These are phyloP conservation scores for Diarsia dahlii DNA, from an alignment of 2,888 invertebrate species.

Conservation along the genomic window DNA sequence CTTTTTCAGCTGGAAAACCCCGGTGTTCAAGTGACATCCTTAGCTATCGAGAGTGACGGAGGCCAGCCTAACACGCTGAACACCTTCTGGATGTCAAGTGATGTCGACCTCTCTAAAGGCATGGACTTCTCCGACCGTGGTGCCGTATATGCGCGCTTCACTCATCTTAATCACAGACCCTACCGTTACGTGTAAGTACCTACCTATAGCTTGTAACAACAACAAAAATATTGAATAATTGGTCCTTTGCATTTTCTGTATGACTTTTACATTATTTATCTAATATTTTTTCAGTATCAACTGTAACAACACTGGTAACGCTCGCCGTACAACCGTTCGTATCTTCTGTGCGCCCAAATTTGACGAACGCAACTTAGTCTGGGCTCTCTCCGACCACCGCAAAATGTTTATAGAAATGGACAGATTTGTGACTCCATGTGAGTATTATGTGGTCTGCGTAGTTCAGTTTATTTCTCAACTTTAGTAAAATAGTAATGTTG, in stretches of 20 bases:
- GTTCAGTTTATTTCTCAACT: neutral
- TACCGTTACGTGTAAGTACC: slow-evolving; percentile 91
- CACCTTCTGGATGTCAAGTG: slow-evolving; percentile 95
- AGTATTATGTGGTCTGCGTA: slow-evolving; percentile 71
- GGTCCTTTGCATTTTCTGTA: neutral
- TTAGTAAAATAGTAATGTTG: neutral
- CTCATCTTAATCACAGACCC: slow-evolving; percentile 94
- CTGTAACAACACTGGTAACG: slow-evolving; percentile 87
- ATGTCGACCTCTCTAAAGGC: slow-evolving; percentile 95
- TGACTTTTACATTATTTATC: neutral
- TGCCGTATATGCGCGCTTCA: slow-evolving; percentile 93
- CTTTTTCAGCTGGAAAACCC: slow-evolving; percentile 91
- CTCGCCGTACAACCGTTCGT: slow-evolving; percentile 91
- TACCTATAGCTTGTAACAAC: neutral
- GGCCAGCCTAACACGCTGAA: slow-evolving; percentile 90
- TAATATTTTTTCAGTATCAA: slow-evolving; percentile 79
- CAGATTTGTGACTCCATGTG: slow-evolving; percentile 92
- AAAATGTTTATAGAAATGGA: slow-evolving; percentile 94
- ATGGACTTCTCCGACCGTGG: slow-evolving; percentile 94
- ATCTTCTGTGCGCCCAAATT: slow-evolving; percentile 93
- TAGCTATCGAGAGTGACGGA: slow-evolving; percentile 85
- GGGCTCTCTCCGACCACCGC: slow-evolving; percentile 92
- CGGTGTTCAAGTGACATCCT: slow-evolving; percentile 89
- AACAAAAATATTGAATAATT: neutral
- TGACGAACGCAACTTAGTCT: slow-evolving; percentile 92